Conservation (phyloP, 2,797 vertebrate genomes). For the Taenioides sp. region DNA sequence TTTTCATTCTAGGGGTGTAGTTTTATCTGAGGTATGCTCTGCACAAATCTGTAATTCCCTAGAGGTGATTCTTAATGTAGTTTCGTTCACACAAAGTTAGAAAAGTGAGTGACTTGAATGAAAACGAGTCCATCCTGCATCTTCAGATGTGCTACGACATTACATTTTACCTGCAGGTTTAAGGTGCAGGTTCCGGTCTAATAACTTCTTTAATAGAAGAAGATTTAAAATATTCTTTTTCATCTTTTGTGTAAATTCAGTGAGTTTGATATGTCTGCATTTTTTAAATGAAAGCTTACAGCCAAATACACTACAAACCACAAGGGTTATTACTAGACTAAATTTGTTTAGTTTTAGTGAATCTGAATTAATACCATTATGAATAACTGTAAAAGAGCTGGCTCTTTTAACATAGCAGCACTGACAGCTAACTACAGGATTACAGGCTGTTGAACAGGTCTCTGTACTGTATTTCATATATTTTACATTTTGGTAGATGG, state of each 20-base stretch:
- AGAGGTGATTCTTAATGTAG: constrained; percentile 15
- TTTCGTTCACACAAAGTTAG: constrained; percentile 21
- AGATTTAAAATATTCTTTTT: background rate
- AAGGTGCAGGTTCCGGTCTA: constrained; percentile 17
- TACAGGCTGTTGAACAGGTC: too few species aligned
- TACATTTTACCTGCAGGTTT: constrained; percentile 25
- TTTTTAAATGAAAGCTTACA: background rate
- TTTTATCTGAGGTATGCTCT: constrained; percentile 14
- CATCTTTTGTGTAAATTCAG: background rate
- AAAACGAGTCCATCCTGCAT: constrained; percentile 6
- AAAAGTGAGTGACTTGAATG: constrained; percentile 33
- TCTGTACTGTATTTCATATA: too few species aligned
- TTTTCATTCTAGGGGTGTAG: constrained; percentile 1
- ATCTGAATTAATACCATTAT: background rate
- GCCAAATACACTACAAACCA: background rate
- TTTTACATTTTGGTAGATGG: too few species aligned
- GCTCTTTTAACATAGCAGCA: background rate
- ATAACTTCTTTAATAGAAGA: constrained; percentile 6
- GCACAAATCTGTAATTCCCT: constrained; percentile 22
- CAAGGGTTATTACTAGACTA: background rate
- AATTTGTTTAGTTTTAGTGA: background rate
- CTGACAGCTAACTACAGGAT: background rate
- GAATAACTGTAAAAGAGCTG: background rate
- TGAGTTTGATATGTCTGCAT: background rate
- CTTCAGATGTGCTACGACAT: constrained; percentile 10